Evolutionary conservation across 2,888 invertebrate species (phyloP), one percentile per base, ranked within the genome.

Genomic region (Nineta flava): DNA sequence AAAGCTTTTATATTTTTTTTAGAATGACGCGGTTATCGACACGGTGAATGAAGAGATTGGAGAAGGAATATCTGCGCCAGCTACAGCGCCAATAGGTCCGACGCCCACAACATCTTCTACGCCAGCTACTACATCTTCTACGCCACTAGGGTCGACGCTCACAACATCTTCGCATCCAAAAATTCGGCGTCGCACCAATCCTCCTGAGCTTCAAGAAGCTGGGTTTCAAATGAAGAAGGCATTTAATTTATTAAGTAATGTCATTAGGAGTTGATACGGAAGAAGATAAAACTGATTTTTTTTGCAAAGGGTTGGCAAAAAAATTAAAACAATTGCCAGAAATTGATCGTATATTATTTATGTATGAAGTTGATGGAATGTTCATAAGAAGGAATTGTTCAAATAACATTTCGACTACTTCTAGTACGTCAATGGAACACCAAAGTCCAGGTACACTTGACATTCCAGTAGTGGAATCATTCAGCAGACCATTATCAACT

Each of bases 201-300:
- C 52, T 40, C 53, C 50, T 17, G 53, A 52, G 40, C 50, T 53
- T 9, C n/a, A 32, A 35, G 47, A 52, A 44, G 52, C 53, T 31
- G 49, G 38, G 19, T 48, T 50, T 7, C 50, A 50, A 41, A 51
- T 53, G 49, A 46, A 40, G 19, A 40, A 50, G 34, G 49, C 52
- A 31, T 50, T 53, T 32, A 19, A 41, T 31, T 26, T 13, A 10
- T 26, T 45, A 21, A 45, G 17, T 26, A 12, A 41, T 12, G 45
- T n/a, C 10, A 26, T 45, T n/a, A 46, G 45, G 21, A 52, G 44
- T 13, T 9, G n/a, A 13, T n/a, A n/a, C n/a, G n/a, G n/a, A n/a
- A n/a, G 52, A 55, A 1, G 54, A 56, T 31, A 54, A 55, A 41
- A 54, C 52, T 45, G 55, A 55, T 40, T 41, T 53, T 4, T 55